Base-by-base conservation (phyloP, 53 echinoderm and acorn worm species). In the Hippasteria phrygiana region DNA sequence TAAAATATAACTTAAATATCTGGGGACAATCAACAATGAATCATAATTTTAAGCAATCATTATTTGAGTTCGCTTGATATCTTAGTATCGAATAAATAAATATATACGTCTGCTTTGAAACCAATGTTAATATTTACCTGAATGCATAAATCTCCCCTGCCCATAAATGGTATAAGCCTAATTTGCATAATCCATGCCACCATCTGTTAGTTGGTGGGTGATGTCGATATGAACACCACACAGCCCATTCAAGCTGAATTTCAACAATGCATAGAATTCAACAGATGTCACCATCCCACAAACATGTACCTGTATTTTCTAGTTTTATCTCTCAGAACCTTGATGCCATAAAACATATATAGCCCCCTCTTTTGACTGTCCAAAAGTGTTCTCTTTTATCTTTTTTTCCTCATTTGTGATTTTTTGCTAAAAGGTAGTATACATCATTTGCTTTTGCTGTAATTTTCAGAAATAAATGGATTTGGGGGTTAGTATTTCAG, bases 121-220 rank as follows among this genome's bases (percentile, higher is more conserved):
- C 47, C 4, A 16, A 34, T 14, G 34, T 18, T 33, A 54, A 54
- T 53, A 76, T 34, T 76, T 32, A 27, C 8, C 28, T 5, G 24
- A 1, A 59, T 35, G 36, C 33, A 31, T 35, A 24, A n/a, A 38
- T 65, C 50, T 34, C 33, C 14, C 47, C 69, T 16, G 24, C 33
- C 2, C 16, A 47, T 38, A 32, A 85, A 85, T 85, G 85, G 85
- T 71, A 85, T 2, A 18, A 48, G 28, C 70, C 71, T 71, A 71
- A 66, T 85, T 47, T 85, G 85, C 85, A 85, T 85, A 85, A 85
- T 71, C 85, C 50, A 71, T 51, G 51, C 16, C n/a, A 51, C 66
- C 85, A 85, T 69, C 85, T 85, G 85, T 34, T 71, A 33, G 69
- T 11, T 13, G 7, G 48, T 14, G 14, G 48, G 8, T 48, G 48